Evolutionary conservation across 2,797 vertebrate genomes (phyloP), one percentile per base, ranked within the genome.

Genomic region (Halcyon chelicuti): DNA sequence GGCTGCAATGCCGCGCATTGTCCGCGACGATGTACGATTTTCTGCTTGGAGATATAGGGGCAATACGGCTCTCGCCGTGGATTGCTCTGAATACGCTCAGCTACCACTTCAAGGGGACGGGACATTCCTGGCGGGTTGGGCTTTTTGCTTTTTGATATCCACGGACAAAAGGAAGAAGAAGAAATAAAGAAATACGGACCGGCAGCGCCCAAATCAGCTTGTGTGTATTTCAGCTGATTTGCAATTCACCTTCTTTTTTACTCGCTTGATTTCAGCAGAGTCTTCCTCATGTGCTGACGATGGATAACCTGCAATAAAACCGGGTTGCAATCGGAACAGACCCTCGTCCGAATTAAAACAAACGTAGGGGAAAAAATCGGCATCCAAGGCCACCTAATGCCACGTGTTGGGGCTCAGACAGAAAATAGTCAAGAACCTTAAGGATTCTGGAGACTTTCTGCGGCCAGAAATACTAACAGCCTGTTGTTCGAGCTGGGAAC

Each of bases 11-110:
- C 12, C 2, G 4, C 2, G 35, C 79, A 84, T 93, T 96, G 96
- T 96, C 83, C 18, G 0, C 1, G 70, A 22, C n/a, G 86, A 20
- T 97, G 94, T 96, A 73, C 95, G 42, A 95, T 96, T 96, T 95
- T 97, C 94, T 96, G 95, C 96, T 76, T 67, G 79, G 9, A 35
- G 70, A 90, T 86, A 47, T 58, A 92, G 12, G 39, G 84, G 85
- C 78, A 52, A 19, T 86, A 91, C 95, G 90, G 94, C 91, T 93
- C 78, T 62, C 77, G 81, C 68, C 0, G 6, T 51, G 89, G 72
- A 7, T 46, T 25, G 82, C 85, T 90, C 88, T n/a, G 17, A 94
- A 42, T 62, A 22, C 47, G 57, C 31, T 8, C 2, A 40, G 46
- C 63, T 9, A 17, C 4, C 63, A 47, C 46, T 58, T 82, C 87